Conservation (phyloP, 2,888 invertebrate species). For the Argyresthia albistria region DNA sequence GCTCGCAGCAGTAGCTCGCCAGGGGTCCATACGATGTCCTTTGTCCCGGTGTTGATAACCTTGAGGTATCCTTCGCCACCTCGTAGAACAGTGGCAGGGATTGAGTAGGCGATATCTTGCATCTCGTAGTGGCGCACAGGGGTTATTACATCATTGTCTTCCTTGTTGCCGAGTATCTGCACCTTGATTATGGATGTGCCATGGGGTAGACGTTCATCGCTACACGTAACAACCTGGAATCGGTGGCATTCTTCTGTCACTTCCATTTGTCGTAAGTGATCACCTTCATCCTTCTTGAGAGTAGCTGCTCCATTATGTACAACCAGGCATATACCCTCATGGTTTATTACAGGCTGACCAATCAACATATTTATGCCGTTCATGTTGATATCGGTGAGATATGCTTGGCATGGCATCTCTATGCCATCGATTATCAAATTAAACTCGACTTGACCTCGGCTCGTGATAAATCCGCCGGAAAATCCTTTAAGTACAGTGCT, state of each 20-base stretch:
- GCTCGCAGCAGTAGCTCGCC: conserved; percentile 2
- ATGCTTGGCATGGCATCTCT: neutral
- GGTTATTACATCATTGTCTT: neutral
- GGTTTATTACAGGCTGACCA: conserved; percentile 3
- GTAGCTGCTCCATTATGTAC: neutral
- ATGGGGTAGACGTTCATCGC: neutral
- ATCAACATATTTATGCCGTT: neutral
- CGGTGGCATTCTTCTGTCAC: neutral
- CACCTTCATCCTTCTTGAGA: neutral
- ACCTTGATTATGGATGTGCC: neutral
- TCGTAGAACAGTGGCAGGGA: conserved; percentile 1
- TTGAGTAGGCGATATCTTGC: neutral
- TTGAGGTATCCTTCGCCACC: conserved; percentile 2
- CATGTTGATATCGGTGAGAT: neutral
- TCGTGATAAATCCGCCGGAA: neutral
- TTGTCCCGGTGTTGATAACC: neutral
- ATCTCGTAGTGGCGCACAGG: conserved; percentile 1
- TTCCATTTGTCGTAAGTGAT: too few species aligned
- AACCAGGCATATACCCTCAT: neutral
- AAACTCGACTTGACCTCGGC: conserved; percentile 7
- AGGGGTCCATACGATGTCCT: neutral
- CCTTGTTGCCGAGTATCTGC: neutral
- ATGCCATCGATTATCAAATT: conserved; percentile 1
- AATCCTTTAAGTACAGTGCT: neutral
- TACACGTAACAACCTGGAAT: neutral